Conservation (phyloP, 30 jellyfish, hydroid and myxozoan species). For the Cassiopea andromeda region DNA sequence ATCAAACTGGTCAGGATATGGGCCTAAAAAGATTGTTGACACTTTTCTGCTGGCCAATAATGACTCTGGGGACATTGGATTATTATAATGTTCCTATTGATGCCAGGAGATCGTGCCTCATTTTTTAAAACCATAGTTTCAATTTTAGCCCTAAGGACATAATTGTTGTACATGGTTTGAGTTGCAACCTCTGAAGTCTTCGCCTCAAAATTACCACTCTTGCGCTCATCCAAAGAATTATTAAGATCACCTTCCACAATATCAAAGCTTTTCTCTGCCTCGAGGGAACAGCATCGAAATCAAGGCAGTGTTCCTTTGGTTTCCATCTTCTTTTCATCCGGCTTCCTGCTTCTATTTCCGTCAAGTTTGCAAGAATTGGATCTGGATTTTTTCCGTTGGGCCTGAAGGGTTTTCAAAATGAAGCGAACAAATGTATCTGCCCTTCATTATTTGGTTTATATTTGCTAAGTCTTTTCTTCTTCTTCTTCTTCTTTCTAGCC, state of each 20-base stretch:
- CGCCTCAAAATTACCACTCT: neutral
- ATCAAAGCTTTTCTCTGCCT: neutral
- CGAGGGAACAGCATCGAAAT: too few species aligned
- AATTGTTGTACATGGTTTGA: neutral
- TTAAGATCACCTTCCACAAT: neutral
- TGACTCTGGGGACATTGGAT: neutral
- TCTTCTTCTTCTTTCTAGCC: too few species aligned
- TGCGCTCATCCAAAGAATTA: neutral
- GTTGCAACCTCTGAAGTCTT: neutral
- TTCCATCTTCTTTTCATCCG: neutral
- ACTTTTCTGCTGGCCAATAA: neutral
- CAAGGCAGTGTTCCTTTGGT: neutral
- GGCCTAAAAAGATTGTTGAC: neutral
- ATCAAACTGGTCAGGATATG: neutral
- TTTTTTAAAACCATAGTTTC: neutral
- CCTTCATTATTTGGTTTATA: too few species aligned
- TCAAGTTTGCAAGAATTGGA: neutral
- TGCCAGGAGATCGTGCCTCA: neutral
- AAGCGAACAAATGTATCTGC: neutral
- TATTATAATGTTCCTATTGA: neutral
- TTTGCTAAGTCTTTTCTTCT: too few species aligned
- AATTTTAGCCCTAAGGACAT: neutral
- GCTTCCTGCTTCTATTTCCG: neutral
- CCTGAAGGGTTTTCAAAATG: neutral
- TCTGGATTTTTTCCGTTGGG: neutral